Evolutionary conservation across 2,113 vertebrate species (phyloP).

Genomic region (Ploceus nigricollis): DNA sequence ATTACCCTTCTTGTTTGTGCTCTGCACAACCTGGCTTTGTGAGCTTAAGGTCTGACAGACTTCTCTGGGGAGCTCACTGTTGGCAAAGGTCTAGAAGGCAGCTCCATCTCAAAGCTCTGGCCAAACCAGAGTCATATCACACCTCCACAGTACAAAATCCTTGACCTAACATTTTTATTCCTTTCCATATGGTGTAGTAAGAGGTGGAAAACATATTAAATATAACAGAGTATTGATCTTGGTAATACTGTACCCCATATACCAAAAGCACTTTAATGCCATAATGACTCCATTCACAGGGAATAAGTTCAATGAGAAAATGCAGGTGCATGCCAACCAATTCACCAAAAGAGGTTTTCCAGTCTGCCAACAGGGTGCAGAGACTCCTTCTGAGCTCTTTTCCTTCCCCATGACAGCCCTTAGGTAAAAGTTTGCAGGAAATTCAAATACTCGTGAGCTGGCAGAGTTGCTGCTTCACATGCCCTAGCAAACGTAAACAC

Average conservation of each 20-base stretch:
- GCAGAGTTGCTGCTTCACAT: not conserved
- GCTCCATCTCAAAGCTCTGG: not conserved
- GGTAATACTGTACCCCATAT: not conserved
- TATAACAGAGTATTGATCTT: not conserved
- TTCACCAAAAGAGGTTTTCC: not conserved
- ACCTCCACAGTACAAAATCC: not conserved
- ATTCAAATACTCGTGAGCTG: slow-evolving; percentile 20
- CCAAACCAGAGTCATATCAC: not conserved
- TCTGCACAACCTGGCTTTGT: not conserved
- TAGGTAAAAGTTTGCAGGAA: slow-evolving; percentile 33
- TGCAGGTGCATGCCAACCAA: not conserved
- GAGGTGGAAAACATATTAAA: not conserved
- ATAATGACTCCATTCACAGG: not conserved
- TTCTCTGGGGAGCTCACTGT: not conserved
- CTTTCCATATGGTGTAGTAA: not conserved
- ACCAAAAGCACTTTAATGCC: not conserved
- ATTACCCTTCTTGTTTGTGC: not conserved
- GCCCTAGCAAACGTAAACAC: slow-evolving; percentile 33
- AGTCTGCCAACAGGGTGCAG: not conserved
- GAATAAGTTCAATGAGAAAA: not conserved
- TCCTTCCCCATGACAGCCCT: not conserved
- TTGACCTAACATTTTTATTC: not conserved
- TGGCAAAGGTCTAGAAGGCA: not conserved
- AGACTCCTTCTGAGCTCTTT: not conserved
- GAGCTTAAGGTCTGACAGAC: not conserved